Evolutionary conservation across 2,113 vertebrate species (phyloP).

Genomic region (Forbesichthys agassizii): DNA sequence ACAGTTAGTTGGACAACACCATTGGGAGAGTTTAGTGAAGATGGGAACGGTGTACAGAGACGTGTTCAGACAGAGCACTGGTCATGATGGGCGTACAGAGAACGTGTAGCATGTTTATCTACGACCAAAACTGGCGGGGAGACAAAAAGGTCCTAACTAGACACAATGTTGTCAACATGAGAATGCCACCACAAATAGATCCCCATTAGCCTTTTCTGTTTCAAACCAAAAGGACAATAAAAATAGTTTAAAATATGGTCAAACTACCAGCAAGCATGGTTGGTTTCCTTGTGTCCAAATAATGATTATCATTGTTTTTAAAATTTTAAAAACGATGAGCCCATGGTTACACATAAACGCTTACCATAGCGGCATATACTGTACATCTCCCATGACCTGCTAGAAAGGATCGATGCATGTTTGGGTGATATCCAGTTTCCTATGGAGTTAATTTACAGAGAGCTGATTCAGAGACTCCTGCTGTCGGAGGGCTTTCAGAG

Average conservation of each 20-base stretch:
- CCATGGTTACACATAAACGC: not conserved
- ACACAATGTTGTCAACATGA: too few species aligned
- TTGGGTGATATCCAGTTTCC: conserved; percentile 40
- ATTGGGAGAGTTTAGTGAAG: not conserved
- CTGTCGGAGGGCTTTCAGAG: conserved; percentile 11
- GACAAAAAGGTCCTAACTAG: too few species aligned
- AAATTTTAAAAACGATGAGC: not conserved
- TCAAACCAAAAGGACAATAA: not conserved
- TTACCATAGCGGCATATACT: not conserved
- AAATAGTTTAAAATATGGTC: not conserved
- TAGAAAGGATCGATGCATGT: conserved; percentile 20
- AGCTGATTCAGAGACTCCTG: conserved; percentile 13
- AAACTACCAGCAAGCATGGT: not conserved
- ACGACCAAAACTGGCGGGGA: too few species aligned
- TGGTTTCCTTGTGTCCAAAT: conserved; percentile 14
- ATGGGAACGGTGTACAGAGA: not conserved
- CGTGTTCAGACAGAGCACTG: not conserved
- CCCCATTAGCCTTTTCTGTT: not conserved
- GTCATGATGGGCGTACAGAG: too few species aligned
- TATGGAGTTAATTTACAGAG: conserved; percentile 36
- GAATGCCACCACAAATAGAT: not conserved
- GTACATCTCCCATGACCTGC: not conserved
- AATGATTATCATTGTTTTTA: not conserved
- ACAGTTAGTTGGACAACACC: not conserved
- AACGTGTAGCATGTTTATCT: too few species aligned